Conservation (phyloP, 2,888 invertebrate genomes). For the Odontocolon sp. region DNA sequence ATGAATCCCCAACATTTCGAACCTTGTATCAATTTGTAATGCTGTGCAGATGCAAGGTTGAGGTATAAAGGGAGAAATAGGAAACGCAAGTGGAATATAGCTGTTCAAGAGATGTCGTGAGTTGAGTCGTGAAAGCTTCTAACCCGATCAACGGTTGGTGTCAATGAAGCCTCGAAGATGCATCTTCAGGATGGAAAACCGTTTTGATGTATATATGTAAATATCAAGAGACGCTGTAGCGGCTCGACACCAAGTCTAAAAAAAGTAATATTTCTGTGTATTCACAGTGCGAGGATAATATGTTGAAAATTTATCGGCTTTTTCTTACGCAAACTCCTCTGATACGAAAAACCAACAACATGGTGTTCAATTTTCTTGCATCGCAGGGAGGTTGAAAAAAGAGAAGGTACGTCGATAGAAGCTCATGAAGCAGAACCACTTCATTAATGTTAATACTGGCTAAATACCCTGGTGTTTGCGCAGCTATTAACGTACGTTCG, state of each 20-base stretch:
- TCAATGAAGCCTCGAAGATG: conserved; percentile 31
- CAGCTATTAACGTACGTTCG: conserved; percentile 31
- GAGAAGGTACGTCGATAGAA: background rate
- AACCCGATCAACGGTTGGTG: conserved; percentile 32
- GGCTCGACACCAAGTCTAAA: too few relatives aligned
- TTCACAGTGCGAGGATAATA: too few relatives aligned
- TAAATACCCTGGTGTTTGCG: conserved; percentile 30
- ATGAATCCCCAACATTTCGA: background rate
- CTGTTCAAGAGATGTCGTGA: conserved; percentile 18
- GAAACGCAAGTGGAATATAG: background rate
- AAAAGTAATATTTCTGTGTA: too few relatives aligned
- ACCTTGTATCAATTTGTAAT: background rate
- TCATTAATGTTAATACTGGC: conserved; percentile 19
- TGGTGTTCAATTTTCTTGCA: background rate
- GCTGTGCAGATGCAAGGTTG: background rate
- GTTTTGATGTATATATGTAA: background rate
- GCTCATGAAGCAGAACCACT: background rate
- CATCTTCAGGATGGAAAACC: conserved; percentile 9
- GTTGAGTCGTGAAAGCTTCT: conserved; percentile 38
- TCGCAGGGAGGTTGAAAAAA: background rate
- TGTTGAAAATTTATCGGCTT: too few relatives aligned
- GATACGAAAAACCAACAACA: background rate
- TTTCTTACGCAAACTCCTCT: background rate
- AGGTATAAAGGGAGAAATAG: conserved; percentile 1
- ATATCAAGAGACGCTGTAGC: too few relatives aligned